Base-by-base conservation (phyloP, 2,888 invertebrate genomes). In the Thymelicus sylvestris region DNA sequence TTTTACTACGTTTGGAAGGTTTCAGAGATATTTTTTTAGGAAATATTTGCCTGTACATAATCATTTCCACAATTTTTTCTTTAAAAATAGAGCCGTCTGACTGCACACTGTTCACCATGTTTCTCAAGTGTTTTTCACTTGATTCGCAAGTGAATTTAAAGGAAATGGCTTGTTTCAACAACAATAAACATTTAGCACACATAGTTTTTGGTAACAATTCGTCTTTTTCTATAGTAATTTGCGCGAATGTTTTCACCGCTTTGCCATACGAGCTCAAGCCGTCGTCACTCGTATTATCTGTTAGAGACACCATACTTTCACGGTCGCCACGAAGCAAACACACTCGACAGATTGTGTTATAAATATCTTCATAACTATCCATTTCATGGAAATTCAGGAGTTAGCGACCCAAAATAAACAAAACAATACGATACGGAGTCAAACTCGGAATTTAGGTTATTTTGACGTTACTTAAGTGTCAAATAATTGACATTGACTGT, bases 121-220 rank as follows among this genome's bases (percentile, higher is more conserved):
- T 66, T 47, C 55, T 47, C 4, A 91, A 74, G 19, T 78, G 75
- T 72, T 80, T 80, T 24, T 90, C 81, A 61, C 84, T 88, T 0
- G 81, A 80, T 82, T 92, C 88, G 70, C 91, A 90, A 60, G 78
- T 86, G 31, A 87, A 76, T 76, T 91, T 91, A 64, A 93, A 92
- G 62, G 76, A 74, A 60, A 90, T 86, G n/a, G 87, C 81, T 75
- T 89, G 85, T 79, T 87, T 88, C 61, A 93, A 76, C 67, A 85
- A 77, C 74, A 76, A 75, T 60, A 87, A 78, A 77, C 93, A 93
- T 64, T 83, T 85, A 59, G 76, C 76, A 73, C 93, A 93, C 83
- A 92, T 87, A 71, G 76, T 79, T 60, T 72, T 75, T 0, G 93
- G 93, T 59, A 90, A 81, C 76, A 80, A 78, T 66, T 89, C 86